phyloP scores from a whole-genome alignment of 2,888 invertebrate genomes.

The Parnassius mnemosyne region DNA sequence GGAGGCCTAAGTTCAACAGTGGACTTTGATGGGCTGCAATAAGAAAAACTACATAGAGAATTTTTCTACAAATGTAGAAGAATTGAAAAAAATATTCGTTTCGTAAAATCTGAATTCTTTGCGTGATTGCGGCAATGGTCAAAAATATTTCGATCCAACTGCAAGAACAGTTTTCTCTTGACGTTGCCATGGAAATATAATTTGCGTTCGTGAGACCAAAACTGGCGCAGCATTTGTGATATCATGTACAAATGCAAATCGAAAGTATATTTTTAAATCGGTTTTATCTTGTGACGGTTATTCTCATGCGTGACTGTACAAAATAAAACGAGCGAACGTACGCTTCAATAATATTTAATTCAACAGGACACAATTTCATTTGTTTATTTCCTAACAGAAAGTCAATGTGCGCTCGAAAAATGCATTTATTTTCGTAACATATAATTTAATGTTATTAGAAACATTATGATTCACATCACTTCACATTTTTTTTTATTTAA shows the following conservation, averaged over 20 bases:
- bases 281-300: not conserved
- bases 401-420: constrained; percentile 13
- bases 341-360: no score
- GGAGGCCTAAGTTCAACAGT: no score
- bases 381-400: constrained; percentile 16
- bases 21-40: no score
- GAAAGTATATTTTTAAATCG: constrained; percentile 4
- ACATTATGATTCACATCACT: constrained; percentile 13
- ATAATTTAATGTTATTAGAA: constrained; percentile 12
- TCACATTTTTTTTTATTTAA: no score
- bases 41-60: no score
- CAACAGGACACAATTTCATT: constrained; percentile 8
- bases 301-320: not conserved
- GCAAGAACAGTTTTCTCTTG: constrained; percentile 15
- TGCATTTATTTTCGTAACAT: constrained; percentile 8
- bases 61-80: no score
- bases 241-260: constrained; percentile 2
- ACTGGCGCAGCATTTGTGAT: constrained; percentile 5
- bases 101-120: not conserved
- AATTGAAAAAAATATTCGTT: not conserved
- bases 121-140: not conserved
- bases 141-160: constrained; percentile 2
- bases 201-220: constrained; percentile 10
- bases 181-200: constrained; percentile 5
- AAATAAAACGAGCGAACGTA: not conserved